Conservation (phyloP, 2,888 invertebrate genomes). For the Phasia obesa region DNA sequence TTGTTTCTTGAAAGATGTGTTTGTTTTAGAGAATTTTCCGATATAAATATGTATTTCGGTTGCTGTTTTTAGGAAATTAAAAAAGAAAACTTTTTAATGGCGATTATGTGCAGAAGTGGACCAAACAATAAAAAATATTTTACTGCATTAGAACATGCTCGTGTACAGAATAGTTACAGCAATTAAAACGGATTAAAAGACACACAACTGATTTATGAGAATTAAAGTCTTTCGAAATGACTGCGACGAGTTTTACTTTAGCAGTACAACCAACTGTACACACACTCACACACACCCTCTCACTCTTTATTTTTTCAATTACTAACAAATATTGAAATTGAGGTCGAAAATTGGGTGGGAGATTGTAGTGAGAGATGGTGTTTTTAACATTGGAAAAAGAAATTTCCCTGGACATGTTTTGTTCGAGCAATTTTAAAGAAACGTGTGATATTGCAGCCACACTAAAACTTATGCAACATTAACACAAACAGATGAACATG, state of each 20-base stretch:
- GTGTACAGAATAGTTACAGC: constrained; percentile 70
- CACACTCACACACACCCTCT: not conserved
- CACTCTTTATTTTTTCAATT: constrained; percentile 1
- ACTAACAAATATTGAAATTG: not conserved
- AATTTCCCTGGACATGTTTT: constrained; percentile 67
- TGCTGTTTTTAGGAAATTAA: constrained; percentile 10
- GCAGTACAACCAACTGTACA: not conserved
- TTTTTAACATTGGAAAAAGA: constrained; percentile 18
- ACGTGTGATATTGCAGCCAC: constrained; percentile 72
- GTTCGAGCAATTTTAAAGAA: constrained; percentile 81
- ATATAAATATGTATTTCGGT: not conserved
- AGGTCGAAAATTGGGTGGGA: not conserved
- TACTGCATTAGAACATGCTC: constrained; percentile 66
- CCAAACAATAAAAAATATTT: constrained; percentile 45
- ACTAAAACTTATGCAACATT: constrained; percentile 46
- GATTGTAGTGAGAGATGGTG: not conserved
- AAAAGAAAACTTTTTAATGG: constrained; percentile 62
- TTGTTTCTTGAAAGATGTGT: not conserved
- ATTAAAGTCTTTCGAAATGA: constrained; percentile 78
- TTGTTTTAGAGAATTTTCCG: not conserved
- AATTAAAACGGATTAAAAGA: constrained; percentile 75
- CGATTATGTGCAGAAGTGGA: constrained; percentile 68
- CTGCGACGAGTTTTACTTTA: constrained; percentile 74
- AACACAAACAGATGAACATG: constrained; percentile 30
- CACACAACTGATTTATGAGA: constrained; percentile 78